phyloP scores from a whole-genome alignment of 2,797 vertebrate species.

The Epinephelus coioides region DNA sequence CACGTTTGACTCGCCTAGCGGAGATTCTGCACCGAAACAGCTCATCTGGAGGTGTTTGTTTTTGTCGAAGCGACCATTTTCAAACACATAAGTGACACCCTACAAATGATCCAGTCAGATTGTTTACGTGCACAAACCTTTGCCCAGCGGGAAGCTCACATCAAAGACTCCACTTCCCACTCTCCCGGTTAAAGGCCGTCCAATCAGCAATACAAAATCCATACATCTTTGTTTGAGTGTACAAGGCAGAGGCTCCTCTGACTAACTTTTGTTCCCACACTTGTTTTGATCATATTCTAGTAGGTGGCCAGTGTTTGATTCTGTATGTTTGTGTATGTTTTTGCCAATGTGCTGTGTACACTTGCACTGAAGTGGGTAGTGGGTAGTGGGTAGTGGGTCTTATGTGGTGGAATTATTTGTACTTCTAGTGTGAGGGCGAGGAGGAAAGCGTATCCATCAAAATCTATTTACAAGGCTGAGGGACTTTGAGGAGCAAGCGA shows the following conservation, averaged over 20 bases:
- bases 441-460: conserved; percentile 79
- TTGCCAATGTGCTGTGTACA: conserved; percentile 56
- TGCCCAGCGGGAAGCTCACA: conserved; percentile 61
- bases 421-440: conserved; percentile 68
- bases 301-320: conserved; percentile 64
- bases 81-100: conserved; percentile 31
- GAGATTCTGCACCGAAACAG: background rate
- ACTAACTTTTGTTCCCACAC: conserved; percentile 63
- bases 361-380: conserved; percentile 60
- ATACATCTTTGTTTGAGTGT: conserved; percentile 49
- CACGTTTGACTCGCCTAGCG: background rate
- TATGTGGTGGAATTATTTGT: conserved; percentile 74
- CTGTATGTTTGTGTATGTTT: conserved; percentile 52
- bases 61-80: conserved; percentile 35
- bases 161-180: conserved; percentile 66
- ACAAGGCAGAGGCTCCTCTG: conserved; percentile 37
- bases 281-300: conserved; percentile 66
- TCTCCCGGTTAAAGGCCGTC: conserved; percentile 54
- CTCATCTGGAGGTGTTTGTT: conserved; percentile 30
- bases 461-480: conserved; percentile 84
- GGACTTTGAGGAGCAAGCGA: conserved; percentile 78
- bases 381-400: conserved; percentile 61
- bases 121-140: conserved; percentile 66
- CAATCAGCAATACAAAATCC: conserved; percentile 65
- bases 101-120: conserved; percentile 48